phyloP scores from a whole-genome alignment of 2,113 vertebrate species.

The Patagioenas fasciata region DNA sequence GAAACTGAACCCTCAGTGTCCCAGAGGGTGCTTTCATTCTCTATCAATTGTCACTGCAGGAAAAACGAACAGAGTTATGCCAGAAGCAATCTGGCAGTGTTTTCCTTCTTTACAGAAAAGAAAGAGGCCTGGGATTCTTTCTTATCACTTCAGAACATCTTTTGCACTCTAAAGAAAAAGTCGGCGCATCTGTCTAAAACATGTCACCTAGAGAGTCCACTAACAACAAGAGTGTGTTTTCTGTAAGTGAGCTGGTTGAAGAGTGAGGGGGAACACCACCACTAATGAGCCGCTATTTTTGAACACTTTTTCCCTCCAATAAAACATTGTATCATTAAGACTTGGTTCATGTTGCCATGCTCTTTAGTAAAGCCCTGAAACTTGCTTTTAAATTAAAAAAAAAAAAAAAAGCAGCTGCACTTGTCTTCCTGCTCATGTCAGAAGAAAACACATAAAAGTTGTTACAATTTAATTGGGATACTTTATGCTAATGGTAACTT shows the following conservation, averaged over 20 bases:
- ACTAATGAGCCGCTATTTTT: not conserved
- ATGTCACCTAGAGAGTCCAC: conserved; percentile 1
- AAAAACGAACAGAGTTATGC: not conserved
- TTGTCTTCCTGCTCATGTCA: not conserved
- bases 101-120: conserved; percentile 8
- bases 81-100: conserved; percentile 1
- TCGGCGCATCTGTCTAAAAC: not conserved
- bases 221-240: not conserved
- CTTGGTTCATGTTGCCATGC: not conserved
- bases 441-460: not conserved
- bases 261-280: not conserved
- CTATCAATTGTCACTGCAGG: not conserved
- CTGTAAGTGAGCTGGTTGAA: not conserved
- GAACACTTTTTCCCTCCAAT: not conserved
- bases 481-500: not conserved
- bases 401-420: not conserved
- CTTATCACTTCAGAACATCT: conserved; percentile 34
- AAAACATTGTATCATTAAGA: not conserved
- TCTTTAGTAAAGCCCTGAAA: not conserved
- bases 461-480: not conserved
- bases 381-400: not conserved
- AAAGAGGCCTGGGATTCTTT: not conserved
- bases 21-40: not conserved
- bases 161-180: not conserved
- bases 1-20: not conserved